Evolutionary conservation across 2,888 invertebrate genomes (phyloP), one percentile per base, ranked within the genome.

Genomic region (Abscondita cerata): DNA sequence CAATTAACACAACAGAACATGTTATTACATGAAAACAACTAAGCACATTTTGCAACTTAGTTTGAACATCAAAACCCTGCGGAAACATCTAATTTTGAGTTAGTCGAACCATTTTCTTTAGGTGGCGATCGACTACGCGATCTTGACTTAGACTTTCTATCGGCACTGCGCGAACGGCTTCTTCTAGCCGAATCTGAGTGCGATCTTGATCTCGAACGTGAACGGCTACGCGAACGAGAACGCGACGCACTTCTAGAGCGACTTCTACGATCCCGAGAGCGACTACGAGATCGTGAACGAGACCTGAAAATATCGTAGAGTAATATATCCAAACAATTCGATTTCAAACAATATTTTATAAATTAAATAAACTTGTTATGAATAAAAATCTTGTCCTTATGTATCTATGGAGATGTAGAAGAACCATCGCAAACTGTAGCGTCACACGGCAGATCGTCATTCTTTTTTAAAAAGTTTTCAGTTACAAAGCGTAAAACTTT

Each of bases 211-310:
- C 80, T 73, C 46, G 79, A 78, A 67, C 79, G 79, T 57, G 79
- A 78, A 64, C 79, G 78, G 59, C 76, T 76, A 47, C 79, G 76
- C 20, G 80, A 80, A 48, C 80, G 77, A 65, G 80, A 80, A 52
- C 81, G 73, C 8, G 81, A 80, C 56, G 76, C 77, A 68, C 80
- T 81, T 48, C 80, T 70, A 2, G 79, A 79, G 15, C 80, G 79
- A 59, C 75, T 78, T 12, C 81, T 73, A 40, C 80, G 78, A 66
- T 80, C 80, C 40, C 79, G 76, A 5, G 80, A 80, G 60, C 80
- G 78, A 68, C 80, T 80, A 59, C 80, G 74, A 12, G 81, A 80
- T 63, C 80, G 77, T 62, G 78, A 77, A 66, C 78, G 74, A 52
- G 75, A 75, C 64, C 77, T 77, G 74, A 31, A 57, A 68, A 58